Conservation (phyloP, 2,888 invertebrate species). For the Syrphus vitripennis region DNA sequence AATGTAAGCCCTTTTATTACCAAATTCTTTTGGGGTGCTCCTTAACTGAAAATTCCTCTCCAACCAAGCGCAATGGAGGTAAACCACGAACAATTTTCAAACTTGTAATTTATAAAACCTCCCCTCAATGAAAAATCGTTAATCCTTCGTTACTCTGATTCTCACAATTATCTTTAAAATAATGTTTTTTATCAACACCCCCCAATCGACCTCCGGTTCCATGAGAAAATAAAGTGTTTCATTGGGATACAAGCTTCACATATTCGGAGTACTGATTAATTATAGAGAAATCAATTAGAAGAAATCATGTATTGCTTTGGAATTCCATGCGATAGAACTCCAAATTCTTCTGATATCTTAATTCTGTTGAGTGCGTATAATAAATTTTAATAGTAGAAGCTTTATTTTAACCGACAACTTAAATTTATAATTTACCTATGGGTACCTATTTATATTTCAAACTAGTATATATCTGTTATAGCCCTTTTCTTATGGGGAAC, state of each 20-base stretch:
- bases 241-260: not conserved
- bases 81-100: constrained; percentile 47
- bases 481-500: not conserved
- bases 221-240: not conserved
- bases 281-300: not conserved
- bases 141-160: constrained; percentile 37
- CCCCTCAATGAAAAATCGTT: constrained; percentile 5
- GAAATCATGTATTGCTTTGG: not conserved
- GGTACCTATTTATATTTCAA: not conserved
- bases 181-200: not conserved
- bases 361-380: not conserved
- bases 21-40: not conserved
- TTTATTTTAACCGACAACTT: not conserved
- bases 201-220: constrained; percentile 1
- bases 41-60: not conserved
- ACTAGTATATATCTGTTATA: not conserved
- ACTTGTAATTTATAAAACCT: constrained; percentile 30
- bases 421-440: not conserved
- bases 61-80: constrained; percentile 20
- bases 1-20: not conserved
- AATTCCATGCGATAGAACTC: not conserved
- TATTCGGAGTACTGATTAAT: not conserved
- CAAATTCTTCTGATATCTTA: not conserved
- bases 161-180: not conserved
- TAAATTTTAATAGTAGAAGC: not conserved